These are phyloP conservation scores for Vanessa atalanta DNA, from an alignment of 1,140 invertebrate genomes.

Conservation along the genomic window DNA sequence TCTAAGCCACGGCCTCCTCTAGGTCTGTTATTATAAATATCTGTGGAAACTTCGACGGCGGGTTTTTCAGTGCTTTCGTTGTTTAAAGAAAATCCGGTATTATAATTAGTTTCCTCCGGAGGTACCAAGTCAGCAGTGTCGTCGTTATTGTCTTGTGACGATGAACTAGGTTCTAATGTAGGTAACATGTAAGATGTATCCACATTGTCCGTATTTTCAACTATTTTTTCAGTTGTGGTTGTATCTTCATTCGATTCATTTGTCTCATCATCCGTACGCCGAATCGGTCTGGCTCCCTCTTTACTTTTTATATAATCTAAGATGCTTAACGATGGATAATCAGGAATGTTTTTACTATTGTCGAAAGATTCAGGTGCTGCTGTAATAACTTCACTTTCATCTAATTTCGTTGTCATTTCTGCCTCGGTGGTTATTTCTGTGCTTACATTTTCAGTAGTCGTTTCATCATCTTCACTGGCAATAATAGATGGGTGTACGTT, in stretches of 20 bases:
- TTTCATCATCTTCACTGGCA: constrained; percentile 13
- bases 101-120: constrained; percentile 24
- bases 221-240: constrained; percentile 2
- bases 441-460: constrained; percentile 12
- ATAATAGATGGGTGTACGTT: constrained; percentile 6
- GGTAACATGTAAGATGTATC: not conserved
- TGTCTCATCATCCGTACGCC: constrained; percentile 17
- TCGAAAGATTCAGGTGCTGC: constrained; percentile 22
- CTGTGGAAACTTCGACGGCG: not conserved
- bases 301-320: constrained; percentile 31
- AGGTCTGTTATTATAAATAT: not conserved
- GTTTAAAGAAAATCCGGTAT: constrained; percentile 24
- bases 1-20: constrained; percentile 20
- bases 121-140: constrained; percentile 28
- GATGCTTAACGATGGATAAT: constrained; percentile 30
- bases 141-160: not conserved
- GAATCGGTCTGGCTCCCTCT: constrained; percentile 18
- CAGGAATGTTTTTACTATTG: constrained; percentile 35
- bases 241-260: not conserved
- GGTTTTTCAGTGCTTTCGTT: not conserved
- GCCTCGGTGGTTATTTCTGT: constrained; percentile 12
- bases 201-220: constrained; percentile 1
- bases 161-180: not conserved
- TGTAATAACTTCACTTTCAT: constrained; percentile 17
- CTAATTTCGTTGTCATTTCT: constrained; percentile 13